Evolutionary conservation across 2,113 vertebrate genomes (phyloP), one percentile per base, ranked within the genome.

Genomic region (Gila orcuttii): DNA sequence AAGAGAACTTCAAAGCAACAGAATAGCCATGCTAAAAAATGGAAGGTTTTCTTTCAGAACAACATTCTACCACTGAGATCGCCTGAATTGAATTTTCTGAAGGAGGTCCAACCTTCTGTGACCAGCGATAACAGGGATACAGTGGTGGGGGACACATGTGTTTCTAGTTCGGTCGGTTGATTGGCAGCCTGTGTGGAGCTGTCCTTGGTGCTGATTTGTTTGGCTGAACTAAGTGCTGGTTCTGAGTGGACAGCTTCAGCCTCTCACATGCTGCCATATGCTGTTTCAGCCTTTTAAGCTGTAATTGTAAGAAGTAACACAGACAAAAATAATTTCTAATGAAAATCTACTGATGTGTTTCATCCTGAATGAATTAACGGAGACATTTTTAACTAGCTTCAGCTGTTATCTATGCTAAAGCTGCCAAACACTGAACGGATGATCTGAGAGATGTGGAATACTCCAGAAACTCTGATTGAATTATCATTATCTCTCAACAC

Each of bases 241-340:
- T 64, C 62, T 60, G 64, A 84, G 79, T 19, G 45, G 62, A 87
- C 25, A 87, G 86, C 52, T 83, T 64, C 75, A 83, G 15, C 33
- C 45, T 7, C 21, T 36, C 55, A 55, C 6, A 42, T 6, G n/a
- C 73, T 78, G 11, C 19, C 23, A 8, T 11, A 68, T 60, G 0
- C 50, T 60, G 25, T 17, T 77, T 60, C 25, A 17, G 21, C 60
- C 52, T 59, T 77, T 76, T 50, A 57, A 23, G n/a, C 19, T 86
- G 36, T 59, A 21, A 77, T 15, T 59, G 21, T 60, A 33, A 78
- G 31, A 33, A 42, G 31, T 25, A 25, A 13, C 52, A 36, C 31
- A n/a, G 21, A 57, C 21, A 59, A 36, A 52, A 50, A 50, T 6
- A 42, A 28, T 36, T 80, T 80, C 39, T 64, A 64, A 64, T 62